Percentiles rank a stretch among this genome's conserved stretches.
Conservation (phyloP, 2,888 invertebrate species). For the Steinernema scapterisci region DNA sequence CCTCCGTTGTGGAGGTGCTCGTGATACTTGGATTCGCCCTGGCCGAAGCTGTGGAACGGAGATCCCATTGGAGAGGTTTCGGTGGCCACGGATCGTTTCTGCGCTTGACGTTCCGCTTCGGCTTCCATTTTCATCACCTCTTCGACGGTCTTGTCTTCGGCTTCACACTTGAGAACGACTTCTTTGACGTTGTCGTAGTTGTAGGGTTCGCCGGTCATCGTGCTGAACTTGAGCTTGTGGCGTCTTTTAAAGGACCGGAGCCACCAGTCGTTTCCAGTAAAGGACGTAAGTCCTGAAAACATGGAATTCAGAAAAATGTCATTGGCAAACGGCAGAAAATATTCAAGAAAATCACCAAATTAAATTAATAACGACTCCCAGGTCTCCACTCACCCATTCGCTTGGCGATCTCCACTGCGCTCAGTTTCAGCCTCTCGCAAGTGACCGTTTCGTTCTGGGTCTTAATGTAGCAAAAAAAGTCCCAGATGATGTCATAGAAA, state of each 20-base stretch:
- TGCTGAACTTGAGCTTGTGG: conserved; percentile 18
- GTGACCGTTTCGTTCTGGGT: conserved; percentile 15
- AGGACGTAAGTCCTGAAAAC: not conserved
- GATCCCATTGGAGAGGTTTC: conserved; percentile 4
- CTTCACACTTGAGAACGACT: conserved; percentile 20
- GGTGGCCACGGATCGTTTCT: conserved; percentile 10
- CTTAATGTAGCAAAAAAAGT: conserved; percentile 25
- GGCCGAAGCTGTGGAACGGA: not conserved
- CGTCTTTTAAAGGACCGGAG: conserved; percentile 10
- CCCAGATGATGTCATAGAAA: conserved; percentile 22
- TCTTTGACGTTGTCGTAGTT: conserved; percentile 14
- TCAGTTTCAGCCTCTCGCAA: conserved; percentile 16
- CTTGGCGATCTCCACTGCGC: conserved; percentile 24
- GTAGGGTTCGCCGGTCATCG: conserved; percentile 20
- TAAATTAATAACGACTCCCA: too few species aligned
- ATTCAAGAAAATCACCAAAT: too few species aligned
- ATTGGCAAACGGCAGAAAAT: not conserved
- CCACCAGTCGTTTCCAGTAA: conserved; percentile 26
- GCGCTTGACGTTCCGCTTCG: conserved; percentile 28
- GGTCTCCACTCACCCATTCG: conserved; percentile 15
- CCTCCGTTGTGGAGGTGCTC: not conserved
- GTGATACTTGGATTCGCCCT: not conserved
- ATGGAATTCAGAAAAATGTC: not conserved
- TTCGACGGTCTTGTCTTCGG: conserved; percentile 4
- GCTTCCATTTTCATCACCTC: conserved; percentile 18